Base-by-base conservation (phyloP, 2,113 vertebrate genomes). In the Tapirus terrestris region DNA sequence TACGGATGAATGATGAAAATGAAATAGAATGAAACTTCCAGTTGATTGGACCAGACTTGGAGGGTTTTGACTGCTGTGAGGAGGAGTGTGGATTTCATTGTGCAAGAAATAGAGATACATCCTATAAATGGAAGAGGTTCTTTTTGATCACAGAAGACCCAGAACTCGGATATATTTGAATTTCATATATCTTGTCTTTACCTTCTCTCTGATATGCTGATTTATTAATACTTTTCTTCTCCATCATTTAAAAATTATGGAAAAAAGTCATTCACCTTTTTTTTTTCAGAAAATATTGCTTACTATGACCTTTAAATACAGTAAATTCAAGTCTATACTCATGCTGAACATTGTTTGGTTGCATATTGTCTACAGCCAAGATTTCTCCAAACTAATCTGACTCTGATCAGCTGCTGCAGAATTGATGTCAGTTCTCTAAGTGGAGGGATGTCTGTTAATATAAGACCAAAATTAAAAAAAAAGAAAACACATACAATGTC, bases 31-130 rank as follows among this genome's bases (percentile, higher is more conserved):
- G 10, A 72, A 80, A 53, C 12, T 48, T 14, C 20, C 56, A 39
- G 45, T 29, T 89, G 31, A 60, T n/a, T 11, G 33, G 39, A 33
- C 48, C 36, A 36, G 23, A 31, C 18, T 58, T 39, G 13, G 21
- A 21, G 11, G 27, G 3, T 9, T 6, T 67, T 6, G 20, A 14
- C 39, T 21, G 3, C 21, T 3, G 9, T n/a, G 4, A 45, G 8
- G 25, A 48, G 9, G 1, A 61, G 2, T 23, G 0, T 18, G 13
- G 11, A 51, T 18, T 60, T 73, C 13, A 58, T 67, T 89, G n/a
- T 73, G 17, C 1, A 75, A 27, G 2, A 3, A 89, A 33, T 18
- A 39, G 12, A 86, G 18, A 67, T 21, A 25, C 1, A 33, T 8
- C 7, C 21, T 43, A 21, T 65, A 8, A 68, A 0, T 9, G 2